Evolutionary conservation across 2,797 vertebrate species (phyloP), one percentile per base, ranked within the genome.

Genomic region (Epinephelus coioides): DNA sequence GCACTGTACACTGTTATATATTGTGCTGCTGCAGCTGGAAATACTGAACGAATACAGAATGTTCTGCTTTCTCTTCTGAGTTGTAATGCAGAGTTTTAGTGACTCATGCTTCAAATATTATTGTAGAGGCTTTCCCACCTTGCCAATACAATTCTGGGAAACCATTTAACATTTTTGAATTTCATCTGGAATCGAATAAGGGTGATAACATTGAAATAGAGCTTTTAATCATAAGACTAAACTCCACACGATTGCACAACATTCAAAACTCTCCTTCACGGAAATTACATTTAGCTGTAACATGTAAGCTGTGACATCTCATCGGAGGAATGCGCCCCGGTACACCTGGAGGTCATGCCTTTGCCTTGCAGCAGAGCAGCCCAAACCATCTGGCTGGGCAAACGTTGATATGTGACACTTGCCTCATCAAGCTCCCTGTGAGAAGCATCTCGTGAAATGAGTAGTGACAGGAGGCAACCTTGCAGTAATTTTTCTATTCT

Each of bases 401-500:
- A 9, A 27, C 15, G 53, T 47, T 73, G 78, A 87, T 62, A 80
- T 53, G 62, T 74, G 83, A 86, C 79, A 64, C 73, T 81, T 72
- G 30, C 64, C 71, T 88, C 85, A 81, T 91, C 87, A 79, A 57
- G 81, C 73, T 75, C 60, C 60, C 63, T 11, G 51, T 73, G 83
- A 92, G 74, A 76, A 82, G 82, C 82, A 44, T 85, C 81, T 82
- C 73, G 72, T 82, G 40, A 78, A 93, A 92, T 63, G 49, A 84
- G 65, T 73, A 88, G 79, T 81, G 91, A 90, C 91, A 91, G 83
- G 79, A 88, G 84, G 86, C 83, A 84, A 89, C 84, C 86, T 91
- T 89, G 84, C 84, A 85, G 87, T 92, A 76, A 88, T 87, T 90
- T 86, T 86, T 87, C 88, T 91, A 83, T 87, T 90, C 89, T 91